Base-by-base conservation (phyloP, 2,888 invertebrate species). In the Mythimna pallens region DNA sequence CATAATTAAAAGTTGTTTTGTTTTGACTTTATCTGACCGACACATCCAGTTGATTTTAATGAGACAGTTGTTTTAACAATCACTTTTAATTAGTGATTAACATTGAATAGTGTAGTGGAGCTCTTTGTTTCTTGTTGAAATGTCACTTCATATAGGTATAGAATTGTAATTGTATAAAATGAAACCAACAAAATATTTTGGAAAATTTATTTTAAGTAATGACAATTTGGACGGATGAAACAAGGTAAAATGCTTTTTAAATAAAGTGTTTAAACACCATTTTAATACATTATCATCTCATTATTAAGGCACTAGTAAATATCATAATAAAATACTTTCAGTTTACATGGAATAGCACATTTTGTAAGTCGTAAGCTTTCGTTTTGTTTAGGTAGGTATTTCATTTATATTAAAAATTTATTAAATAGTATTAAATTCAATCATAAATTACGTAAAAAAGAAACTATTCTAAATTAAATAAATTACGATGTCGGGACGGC, bases 401-500 rank as follows among this genome's bases (percentile, higher is more conserved):
- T 92, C 87, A 90, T 91, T 93, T 93, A 94, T 92, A 92, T 94
- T 93, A 93, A 89, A 86, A 89, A 87, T 93, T 92, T 91, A 93
- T 94, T 93, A 93, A 93, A 94, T 94, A 95, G 90, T 89, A 94
- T 93, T 93, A 93, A 80, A 91, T 92, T 93, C 91, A 90, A 92
- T 90, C 92, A 96, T 95, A 96, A 95, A 94, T 95, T 93, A 95
- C 89, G 90, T 94, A 92, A 93, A 94, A 93, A 94, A 90, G 89
- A 92, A 93, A 92, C 92, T 95, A 94, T 79, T 69, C 95, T 96
- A 95, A 91, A 90, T 93, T 93, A 91, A 96, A 96, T 96, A 96
- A 96, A 95, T 96, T 96, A 96, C 95, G 95, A 95, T 95, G 93
- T 94, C 94, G 96, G 96, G 95, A 96, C 95, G 95, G 95, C 95